Evolutionary conservation across 2,797 vertebrate genomes (phyloP).

Genomic region (Rhinophrynus dorsalis): DNA sequence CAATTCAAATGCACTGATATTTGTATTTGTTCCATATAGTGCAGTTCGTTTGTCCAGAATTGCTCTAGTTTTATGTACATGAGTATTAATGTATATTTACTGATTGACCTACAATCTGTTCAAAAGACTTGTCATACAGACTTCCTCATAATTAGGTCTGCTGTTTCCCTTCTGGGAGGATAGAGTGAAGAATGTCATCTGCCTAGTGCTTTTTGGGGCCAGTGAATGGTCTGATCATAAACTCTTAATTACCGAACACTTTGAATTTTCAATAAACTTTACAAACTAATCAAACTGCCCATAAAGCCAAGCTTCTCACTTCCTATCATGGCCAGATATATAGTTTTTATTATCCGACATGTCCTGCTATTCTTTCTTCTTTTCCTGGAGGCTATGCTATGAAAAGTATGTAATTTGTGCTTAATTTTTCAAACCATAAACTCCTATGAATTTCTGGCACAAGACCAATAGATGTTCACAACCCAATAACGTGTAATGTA

Average conservation of each 20-base stretch:
- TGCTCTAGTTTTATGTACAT: too few relatives aligned
- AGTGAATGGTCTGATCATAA: not conserved
- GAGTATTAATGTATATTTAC: too few relatives aligned
- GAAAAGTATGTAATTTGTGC: conserved; percentile 25
- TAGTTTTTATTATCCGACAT: not conserved
- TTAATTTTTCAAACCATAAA: conserved; percentile 41
- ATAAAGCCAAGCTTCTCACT: not conserved
- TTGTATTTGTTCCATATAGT: too few relatives aligned
- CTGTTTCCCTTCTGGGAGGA: not conserved
- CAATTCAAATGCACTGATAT: too few relatives aligned
- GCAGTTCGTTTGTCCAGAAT: too few relatives aligned
- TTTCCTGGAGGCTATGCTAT: conserved; percentile 9
- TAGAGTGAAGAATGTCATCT: not conserved
- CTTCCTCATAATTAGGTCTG: not conserved
- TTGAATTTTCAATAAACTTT: conserved; percentile 17
- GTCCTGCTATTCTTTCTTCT: not conserved
- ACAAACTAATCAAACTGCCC: conserved; percentile 4
- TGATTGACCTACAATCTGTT: too few relatives aligned
- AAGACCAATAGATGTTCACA: conserved; percentile 6
- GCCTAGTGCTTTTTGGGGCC: not conserved
- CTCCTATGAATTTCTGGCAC: conserved; percentile 1
- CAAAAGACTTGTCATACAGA: not conserved
- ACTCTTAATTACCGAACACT: not conserved
- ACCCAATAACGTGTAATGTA: conserved; percentile 20
- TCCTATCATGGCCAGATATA: not conserved